Conservation (phyloP, 2,888 invertebrate species). For the Acanthopleura granulata region DNA sequence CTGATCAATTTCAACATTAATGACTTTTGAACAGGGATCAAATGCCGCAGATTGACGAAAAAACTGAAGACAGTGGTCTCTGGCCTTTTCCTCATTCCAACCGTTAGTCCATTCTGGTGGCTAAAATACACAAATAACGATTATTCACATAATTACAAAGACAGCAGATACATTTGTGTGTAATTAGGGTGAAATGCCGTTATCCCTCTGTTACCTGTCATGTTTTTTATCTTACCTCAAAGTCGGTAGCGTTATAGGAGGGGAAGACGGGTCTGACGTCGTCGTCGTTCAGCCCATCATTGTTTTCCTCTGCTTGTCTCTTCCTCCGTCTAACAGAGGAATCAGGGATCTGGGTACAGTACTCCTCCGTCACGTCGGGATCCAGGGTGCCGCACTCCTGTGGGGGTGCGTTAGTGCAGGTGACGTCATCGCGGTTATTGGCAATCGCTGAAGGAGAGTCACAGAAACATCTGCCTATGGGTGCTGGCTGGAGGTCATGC, state of each 20-base stretch:
- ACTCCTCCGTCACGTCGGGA: not conserved
- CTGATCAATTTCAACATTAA: not conserved
- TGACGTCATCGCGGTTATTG: too few relatives aligned
- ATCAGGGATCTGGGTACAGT: not conserved
- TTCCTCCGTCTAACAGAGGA: not conserved
- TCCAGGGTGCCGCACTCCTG: not conserved
- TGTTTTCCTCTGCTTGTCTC: not conserved
- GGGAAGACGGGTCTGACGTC: not conserved
- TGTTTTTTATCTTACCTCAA: too few relatives aligned
- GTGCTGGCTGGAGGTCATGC: too few relatives aligned
- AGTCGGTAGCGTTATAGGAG: too few relatives aligned
- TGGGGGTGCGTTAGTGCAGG: not conserved
- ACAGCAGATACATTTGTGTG: too few relatives aligned
- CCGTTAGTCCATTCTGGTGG: not conserved
- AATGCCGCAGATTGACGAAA: not conserved
- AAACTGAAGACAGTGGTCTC: not conserved
- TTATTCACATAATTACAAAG: too few relatives aligned
- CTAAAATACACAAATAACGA: not conserved
- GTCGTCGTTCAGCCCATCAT: not conserved
- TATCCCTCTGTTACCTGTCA: too few relatives aligned
- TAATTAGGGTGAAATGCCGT: too few relatives aligned
- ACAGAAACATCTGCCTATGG: too few relatives aligned
- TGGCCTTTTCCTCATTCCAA: not conserved
- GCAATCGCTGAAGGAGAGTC: too few relatives aligned
- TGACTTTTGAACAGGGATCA: not conserved